Percentiles rank a stretch among this genome's conserved stretches.
phyloP scores from a whole-genome alignment of 2,797 vertebrate species.

The Ceyx erithaca region DNA sequence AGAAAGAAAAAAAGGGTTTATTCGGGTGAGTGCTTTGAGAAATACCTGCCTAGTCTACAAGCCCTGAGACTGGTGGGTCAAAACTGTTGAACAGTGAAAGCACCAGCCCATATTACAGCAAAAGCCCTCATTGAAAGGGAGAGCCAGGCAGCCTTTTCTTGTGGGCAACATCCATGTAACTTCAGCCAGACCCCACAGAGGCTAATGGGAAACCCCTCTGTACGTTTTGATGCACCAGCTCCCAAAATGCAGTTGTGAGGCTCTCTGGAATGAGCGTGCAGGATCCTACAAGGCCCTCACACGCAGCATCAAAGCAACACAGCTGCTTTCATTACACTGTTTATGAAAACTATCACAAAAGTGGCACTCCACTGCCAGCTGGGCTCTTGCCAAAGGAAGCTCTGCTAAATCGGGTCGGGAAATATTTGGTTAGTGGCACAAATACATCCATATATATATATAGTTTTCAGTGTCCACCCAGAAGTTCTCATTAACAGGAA shows the following conservation, averaged over 20 bases:
- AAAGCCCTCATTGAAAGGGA: background rate
- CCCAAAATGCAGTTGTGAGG: background rate
- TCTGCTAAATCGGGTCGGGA: background rate
- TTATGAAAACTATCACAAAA: constrained; percentile 28
- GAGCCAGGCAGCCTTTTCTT: background rate
- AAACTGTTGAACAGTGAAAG: background rate
- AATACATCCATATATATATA: background rate
- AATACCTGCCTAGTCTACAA: background rate
- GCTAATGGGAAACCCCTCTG: background rate
- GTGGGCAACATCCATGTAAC: background rate
- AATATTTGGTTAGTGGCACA: constrained; percentile 3
- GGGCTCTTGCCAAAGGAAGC: constrained; percentile 36
- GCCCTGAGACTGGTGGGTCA: background rate
- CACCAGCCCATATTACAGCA: background rate
- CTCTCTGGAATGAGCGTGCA: background rate
- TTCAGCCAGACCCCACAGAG: background rate
- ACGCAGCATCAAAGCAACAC: background rate
- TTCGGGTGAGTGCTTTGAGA: background rate
- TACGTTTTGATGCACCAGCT: background rate
- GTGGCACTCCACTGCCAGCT: background rate
- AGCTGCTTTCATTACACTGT: constrained; percentile 19
- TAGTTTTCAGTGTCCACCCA: background rate
- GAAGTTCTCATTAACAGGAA: background rate
- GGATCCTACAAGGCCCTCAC: background rate
- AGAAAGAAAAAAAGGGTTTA: background rate